phyloP scores from a whole-genome alignment of 2,113 vertebrate species.

The Eulacestoma nigropectus region DNA sequence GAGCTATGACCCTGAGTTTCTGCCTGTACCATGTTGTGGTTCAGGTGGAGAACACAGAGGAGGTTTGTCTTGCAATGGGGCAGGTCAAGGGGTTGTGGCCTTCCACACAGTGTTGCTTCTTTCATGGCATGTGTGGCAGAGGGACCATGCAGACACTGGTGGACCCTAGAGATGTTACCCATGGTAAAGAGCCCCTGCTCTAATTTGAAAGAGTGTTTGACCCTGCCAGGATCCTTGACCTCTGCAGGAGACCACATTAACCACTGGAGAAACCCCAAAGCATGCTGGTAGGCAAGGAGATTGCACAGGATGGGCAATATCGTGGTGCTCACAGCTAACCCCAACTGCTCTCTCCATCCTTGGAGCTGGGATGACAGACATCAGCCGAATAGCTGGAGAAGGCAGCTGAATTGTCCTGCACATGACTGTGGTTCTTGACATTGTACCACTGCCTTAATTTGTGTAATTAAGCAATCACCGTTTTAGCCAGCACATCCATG shows the following conservation, averaged over 20 bases:
- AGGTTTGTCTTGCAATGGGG: not conserved
- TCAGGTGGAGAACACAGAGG: not conserved
- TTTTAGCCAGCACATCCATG: not conserved
- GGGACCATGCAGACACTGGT: not conserved
- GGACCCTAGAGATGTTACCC: not conserved
- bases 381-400: not conserved
- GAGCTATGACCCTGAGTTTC: not conserved
- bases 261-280: not conserved
- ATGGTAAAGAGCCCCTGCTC: not conserved
- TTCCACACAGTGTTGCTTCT: not conserved
- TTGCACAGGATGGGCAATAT: not conserved
- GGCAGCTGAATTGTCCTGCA: not conserved
- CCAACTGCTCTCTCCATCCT: not conserved
- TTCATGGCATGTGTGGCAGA: not conserved
- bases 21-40: not conserved
- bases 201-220: not conserved
- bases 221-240: not conserved
- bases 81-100: fast-evolving
- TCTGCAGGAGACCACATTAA: not conserved
- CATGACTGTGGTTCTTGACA: not conserved
- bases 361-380: not conserved
- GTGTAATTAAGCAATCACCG: fast-evolving
- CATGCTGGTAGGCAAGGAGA: not conserved
- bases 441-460: not conserved
- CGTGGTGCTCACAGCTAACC: not conserved